phyloP scores from a whole-genome alignment of 2,888 invertebrate species.

The Hydriomena furcata region DNA sequence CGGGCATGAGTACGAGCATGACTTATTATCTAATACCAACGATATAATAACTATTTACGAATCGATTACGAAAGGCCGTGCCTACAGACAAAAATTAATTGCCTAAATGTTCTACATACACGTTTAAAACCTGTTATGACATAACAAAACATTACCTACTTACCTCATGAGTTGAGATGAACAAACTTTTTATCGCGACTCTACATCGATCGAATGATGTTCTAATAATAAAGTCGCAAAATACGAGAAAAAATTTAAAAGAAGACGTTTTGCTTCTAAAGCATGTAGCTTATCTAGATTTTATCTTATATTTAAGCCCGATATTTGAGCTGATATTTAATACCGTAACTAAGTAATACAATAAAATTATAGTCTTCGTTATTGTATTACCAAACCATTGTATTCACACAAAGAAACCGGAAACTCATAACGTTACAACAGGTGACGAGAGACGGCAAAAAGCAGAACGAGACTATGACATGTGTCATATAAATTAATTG shows the following conservation, averaged over 20 bases:
- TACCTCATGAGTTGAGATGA: constrained; percentile 13
- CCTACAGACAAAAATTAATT: too few species aligned
- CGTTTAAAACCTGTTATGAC: constrained; percentile 28
- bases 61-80: too few species aligned
- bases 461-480: constrained; percentile 31
- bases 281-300: too few species aligned
- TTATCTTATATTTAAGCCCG: constrained; percentile 31
- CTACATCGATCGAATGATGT: neutral
- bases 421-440: constrained; percentile 33
- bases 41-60: neutral
- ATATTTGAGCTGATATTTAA: constrained; percentile 35
- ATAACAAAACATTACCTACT: constrained; percentile 28
- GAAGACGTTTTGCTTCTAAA: too few species aligned
- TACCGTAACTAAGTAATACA: constrained; percentile 44
- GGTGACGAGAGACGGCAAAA: constrained; percentile 26
- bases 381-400: constrained; percentile 45
- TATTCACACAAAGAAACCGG: constrained; percentile 46
- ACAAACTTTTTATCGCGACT: constrained; percentile 15
- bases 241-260: neutral
- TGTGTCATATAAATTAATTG: constrained; percentile 15
- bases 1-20: too few species aligned
- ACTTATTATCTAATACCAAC: too few species aligned
- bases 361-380: constrained; percentile 41
- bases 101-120: constrained; percentile 22
- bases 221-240: neutral